Percentiles rank a stretch among this genome's conserved stretches.
phyloP scores from a whole-genome alignment of 2,888 invertebrate species.

The Tiliacea citrago region DNA sequence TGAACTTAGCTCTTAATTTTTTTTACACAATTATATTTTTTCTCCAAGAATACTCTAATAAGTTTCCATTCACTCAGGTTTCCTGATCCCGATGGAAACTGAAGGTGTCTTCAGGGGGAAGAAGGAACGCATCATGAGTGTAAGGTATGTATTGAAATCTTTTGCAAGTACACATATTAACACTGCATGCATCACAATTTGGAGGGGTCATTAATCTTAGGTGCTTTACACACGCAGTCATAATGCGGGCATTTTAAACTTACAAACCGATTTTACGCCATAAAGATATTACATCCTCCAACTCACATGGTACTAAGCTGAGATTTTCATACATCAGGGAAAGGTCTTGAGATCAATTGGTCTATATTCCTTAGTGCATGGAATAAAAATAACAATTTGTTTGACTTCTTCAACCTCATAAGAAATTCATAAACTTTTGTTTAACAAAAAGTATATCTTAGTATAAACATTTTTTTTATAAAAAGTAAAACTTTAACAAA shows the following conservation, averaged over 20 bases:
- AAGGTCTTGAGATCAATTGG: too few relatives aligned
- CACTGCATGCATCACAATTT: constrained; percentile 54
- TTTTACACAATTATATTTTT: background rate
- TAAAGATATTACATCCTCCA: too few relatives aligned
- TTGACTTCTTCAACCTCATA: too few relatives aligned
- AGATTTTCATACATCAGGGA: too few relatives aligned
- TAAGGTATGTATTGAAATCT: constrained; percentile 82
- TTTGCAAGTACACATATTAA: constrained; percentile 33
- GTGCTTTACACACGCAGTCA: constrained; percentile 12
- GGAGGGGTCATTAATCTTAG: constrained; percentile 20
- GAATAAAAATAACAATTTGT: too few relatives aligned
- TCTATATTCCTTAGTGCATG: too few relatives aligned
- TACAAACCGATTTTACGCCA: too few relatives aligned
- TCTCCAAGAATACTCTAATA: background rate
- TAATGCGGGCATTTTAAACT: background rate
- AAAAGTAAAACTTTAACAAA: too few relatives aligned
- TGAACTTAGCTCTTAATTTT: background rate
- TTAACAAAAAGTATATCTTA: too few relatives aligned
- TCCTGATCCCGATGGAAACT: constrained; percentile 92
- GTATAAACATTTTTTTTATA: too few relatives aligned
- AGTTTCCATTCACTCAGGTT: constrained; percentile 86
- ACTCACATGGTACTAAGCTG: too few relatives aligned
- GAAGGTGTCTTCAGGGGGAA: constrained; percentile 92
- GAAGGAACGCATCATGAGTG: constrained; percentile 94
- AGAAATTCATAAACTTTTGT: too few relatives aligned